Evolutionary conservation across 2,113 vertebrate genomes (phyloP).

Genomic region (Pterocles gutturalis): DNA sequence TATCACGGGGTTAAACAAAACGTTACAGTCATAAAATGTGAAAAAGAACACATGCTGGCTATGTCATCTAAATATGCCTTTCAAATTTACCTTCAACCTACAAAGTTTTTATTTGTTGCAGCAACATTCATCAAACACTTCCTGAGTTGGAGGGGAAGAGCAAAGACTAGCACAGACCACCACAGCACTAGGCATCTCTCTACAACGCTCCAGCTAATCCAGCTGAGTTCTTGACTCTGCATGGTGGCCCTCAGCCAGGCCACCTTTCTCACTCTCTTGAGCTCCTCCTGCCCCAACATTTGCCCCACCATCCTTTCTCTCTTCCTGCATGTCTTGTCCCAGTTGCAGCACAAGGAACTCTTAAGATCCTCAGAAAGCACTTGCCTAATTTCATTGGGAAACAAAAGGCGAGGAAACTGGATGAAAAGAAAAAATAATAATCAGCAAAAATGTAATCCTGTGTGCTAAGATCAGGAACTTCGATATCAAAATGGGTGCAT

Average conservation of each 20-base stretch:
- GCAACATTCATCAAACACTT: background rate
- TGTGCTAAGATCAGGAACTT: background rate
- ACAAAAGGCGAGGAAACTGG: background rate
- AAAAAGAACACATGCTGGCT: background rate
- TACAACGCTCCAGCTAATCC: background rate
- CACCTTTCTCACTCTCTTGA: background rate
- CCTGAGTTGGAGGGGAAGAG: background rate
- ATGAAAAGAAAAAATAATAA: background rate
- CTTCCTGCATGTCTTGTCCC: background rate
- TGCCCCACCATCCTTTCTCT: background rate
- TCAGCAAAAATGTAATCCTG: background rate
- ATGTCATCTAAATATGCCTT: background rate
- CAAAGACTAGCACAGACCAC: background rate
- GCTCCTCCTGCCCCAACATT: background rate
- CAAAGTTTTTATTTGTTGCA: background rate
- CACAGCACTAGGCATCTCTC: background rate
- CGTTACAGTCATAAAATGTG: background rate
- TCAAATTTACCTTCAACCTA: background rate
- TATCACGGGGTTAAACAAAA: rapidly evolving
- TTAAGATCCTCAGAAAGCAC: background rate
- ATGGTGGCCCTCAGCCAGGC: background rate
- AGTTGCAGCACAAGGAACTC: rapidly evolving
- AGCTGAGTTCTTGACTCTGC: rapidly evolving
- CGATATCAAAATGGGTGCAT: background rate
- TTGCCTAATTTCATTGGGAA: background rate